A percentile compares a stretch with the other conserved stretches of the same genome.
Evolutionary conservation across 64 coral and sea anemone genomes (phyloP).

Genomic region (Pachyseris speciosa): DNA sequence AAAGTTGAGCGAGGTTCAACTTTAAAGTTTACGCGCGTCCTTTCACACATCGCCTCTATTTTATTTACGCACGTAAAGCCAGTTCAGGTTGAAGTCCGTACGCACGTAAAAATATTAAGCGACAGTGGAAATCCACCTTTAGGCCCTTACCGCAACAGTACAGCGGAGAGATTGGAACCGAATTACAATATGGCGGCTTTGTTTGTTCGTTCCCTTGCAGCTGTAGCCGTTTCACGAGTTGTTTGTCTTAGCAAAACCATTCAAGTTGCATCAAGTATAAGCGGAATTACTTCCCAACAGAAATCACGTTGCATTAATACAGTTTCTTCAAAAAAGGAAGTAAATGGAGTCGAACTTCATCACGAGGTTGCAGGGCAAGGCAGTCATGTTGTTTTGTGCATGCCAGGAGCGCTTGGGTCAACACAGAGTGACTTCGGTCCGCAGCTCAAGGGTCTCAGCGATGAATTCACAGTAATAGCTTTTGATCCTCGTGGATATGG

Average conservation of each 20-base stretch:
- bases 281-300: not conserved
- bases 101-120: no score
- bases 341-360: conserved; percentile 89
- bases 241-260: not conserved
- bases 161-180: not conserved
- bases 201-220: not conserved
- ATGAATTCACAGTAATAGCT: conserved; percentile 89
- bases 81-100: no score
- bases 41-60: no score
- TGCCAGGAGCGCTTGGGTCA: conserved; percentile 93
- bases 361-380: conserved; percentile 75
- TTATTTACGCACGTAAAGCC: no score
- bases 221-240: not conserved
- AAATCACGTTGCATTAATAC: not conserved
- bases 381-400: conserved; percentile 78
- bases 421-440: conserved; percentile 96
- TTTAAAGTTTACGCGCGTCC: no score
- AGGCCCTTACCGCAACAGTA: no score
- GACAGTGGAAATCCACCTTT: no score
- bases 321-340: conserved; percentile 69
- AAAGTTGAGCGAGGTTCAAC: no score
- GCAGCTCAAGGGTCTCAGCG: conserved; percentile 74
- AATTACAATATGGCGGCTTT: conserved; percentile 45
- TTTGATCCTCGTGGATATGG: conserved; percentile 98
- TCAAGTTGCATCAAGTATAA: not conserved